A percentile compares a stretch with the other conserved stretches of the same genome.
Evolutionary conservation across 2,797 vertebrate species (phyloP).

Genomic region (Nyctalus aviator): DNA sequence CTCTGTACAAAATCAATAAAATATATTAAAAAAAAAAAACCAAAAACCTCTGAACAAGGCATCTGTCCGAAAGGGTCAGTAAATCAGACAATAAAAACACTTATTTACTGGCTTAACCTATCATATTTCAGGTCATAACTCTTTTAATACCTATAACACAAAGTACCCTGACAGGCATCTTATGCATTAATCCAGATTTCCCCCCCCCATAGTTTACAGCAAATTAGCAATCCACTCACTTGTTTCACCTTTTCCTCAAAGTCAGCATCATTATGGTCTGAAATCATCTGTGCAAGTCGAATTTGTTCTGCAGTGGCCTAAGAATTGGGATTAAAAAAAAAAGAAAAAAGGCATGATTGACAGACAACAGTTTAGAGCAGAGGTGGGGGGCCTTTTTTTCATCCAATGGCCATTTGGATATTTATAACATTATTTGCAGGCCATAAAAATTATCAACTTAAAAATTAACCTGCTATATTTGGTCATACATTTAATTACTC

Average conservation of each 20-base stretch:
- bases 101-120: constrained; percentile 3
- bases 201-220: neutral
- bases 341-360: constrained; percentile 43
- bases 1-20: too few species aligned
- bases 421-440: too few species aligned
- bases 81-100: constrained; percentile 26
- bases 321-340: neutral
- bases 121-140: constrained; percentile 12
- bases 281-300: constrained; percentile 99
- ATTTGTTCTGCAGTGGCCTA: constrained; percentile 99
- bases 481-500: too few species aligned
- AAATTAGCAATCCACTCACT: constrained; percentile 87
- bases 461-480: too few species aligned
- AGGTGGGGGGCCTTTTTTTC: too few species aligned
- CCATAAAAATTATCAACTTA: too few species aligned
- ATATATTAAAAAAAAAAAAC: too few species aligned
- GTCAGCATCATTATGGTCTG: constrained; percentile 99
- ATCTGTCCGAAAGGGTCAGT: neutral
- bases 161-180: neutral
- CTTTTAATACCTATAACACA: neutral
- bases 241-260: constrained; percentile 99
- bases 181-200: constrained; percentile 5
- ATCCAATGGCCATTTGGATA: too few species aligned
- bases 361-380: neutral
- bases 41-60: constrained; percentile 16